Conservation (phyloP, 2,888 invertebrate genomes). For the Pristionchus exspectatus region DNA sequence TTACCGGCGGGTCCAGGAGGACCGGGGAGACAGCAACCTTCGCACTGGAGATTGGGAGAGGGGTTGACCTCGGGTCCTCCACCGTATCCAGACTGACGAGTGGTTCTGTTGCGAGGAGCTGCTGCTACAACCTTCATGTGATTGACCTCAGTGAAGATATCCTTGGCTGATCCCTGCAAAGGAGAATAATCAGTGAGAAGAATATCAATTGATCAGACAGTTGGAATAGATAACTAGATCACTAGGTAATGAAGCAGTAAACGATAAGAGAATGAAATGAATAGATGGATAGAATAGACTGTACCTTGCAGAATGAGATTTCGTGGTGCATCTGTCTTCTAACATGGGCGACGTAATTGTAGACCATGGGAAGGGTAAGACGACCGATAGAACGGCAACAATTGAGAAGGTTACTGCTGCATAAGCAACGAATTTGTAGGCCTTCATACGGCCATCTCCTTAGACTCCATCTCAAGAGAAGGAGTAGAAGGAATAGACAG, state of each 20-base stretch:
- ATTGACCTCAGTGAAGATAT: constrained; percentile 78
- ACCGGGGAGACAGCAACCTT: constrained; percentile 72
- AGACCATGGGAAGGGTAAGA: constrained; percentile 78
- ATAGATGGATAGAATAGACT: not conserved
- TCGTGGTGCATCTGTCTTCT: constrained; percentile 78
- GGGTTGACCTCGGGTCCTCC: constrained; percentile 73
- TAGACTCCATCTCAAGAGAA: constrained; percentile 70
- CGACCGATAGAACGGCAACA: constrained; percentile 78
- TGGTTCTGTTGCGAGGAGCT: constrained; percentile 75
- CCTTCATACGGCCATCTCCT: constrained; percentile 78
- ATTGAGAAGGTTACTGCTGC: constrained; percentile 78
- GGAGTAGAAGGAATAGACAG: not conserved
- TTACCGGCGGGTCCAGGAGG: constrained; percentile 63
- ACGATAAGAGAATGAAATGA: constrained; percentile 34
- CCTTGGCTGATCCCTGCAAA: constrained; percentile 78
- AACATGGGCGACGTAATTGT: constrained; percentile 78
- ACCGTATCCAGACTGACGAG: constrained; percentile 78
- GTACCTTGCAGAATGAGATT: constrained; percentile 78
- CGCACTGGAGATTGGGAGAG: constrained; percentile 70
- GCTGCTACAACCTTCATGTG: constrained; percentile 76
- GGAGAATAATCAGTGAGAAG: not conserved
- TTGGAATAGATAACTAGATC: constrained; percentile 25
- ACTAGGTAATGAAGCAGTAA: not conserved
- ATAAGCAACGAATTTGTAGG: constrained; percentile 79
- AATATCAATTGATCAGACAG: not conserved